Evolutionary conservation across 2,797 vertebrate genomes (phyloP).

Genomic region (Ataeniobius toweri): DNA sequence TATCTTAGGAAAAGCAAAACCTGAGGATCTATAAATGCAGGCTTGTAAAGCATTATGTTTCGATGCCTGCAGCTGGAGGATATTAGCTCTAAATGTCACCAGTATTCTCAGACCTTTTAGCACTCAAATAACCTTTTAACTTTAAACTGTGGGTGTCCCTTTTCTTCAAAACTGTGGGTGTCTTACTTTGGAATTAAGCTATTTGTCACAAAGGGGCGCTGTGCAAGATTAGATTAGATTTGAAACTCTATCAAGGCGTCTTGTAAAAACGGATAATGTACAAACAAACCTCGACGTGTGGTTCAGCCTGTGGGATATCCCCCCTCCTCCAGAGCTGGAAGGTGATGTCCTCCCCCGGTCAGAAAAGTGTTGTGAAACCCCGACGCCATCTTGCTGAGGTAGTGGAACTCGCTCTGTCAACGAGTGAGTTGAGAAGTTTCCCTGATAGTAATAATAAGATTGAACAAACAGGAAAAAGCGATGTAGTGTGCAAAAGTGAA

Average conservation of each 20-base stretch:
- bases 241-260: slow-evolving; percentile 37
- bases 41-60: slow-evolving; percentile 1
- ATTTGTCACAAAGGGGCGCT: slow-evolving; percentile 13
- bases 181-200: slow-evolving; percentile 19
- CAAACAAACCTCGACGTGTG: slow-evolving; percentile 22
- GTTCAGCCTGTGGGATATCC: slow-evolving; percentile 50
- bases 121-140: slow-evolving; percentile 21
- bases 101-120: neutral
- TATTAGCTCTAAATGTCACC: slow-evolving; percentile 7
- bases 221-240: slow-evolving; percentile 27
- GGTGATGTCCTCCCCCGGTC: slow-evolving; percentile 48
- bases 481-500: slow-evolving; percentile 66
- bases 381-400: slow-evolving; percentile 34
- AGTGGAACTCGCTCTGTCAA: slow-evolving; percentile 74
- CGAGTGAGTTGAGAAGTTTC: slow-evolving; percentile 70
- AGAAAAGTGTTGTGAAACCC: slow-evolving; percentile 66
- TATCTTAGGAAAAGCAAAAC: neutral
- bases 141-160: slow-evolving; percentile 36
- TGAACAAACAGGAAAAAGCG: slow-evolving; percentile 67
- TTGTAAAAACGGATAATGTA: slow-evolving; percentile 21
- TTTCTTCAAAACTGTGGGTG: slow-evolving; percentile 51
- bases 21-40: neutral
- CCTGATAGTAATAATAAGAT: slow-evolving; percentile 78
- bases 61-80: neutral
- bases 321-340: slow-evolving; percentile 45